phyloP scores from a whole-genome alignment of 2,797 vertebrate species.

The Cynodonichthys magdalenae region DNA sequence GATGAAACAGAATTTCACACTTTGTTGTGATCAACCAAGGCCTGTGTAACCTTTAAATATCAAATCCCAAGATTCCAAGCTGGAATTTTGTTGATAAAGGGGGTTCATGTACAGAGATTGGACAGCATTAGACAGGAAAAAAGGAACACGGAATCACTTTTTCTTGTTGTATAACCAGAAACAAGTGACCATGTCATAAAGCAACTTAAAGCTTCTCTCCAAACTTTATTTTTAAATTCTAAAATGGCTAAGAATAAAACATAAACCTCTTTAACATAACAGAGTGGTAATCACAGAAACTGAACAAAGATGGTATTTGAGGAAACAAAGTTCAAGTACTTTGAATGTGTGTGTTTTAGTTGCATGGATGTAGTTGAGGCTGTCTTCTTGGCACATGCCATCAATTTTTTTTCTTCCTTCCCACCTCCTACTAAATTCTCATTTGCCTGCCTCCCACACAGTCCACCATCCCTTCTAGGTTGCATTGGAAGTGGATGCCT shows the following conservation, averaged over 20 bases:
- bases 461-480: slow-evolving; percentile 41
- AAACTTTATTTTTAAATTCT: background rate
- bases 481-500: slow-evolving; percentile 40
- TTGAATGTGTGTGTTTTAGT: slow-evolving; percentile 7
- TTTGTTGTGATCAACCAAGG: slow-evolving; percentile 46
- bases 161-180: slow-evolving; percentile 15
- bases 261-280: background rate
- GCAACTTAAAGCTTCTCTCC: slow-evolving; percentile 11
- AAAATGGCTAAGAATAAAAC: too few species aligned
- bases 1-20: slow-evolving; percentile 67
- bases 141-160: background rate
- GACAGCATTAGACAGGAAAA: slow-evolving; percentile 1
- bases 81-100: slow-evolving; percentile 27
- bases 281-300: background rate
- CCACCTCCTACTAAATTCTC: slow-evolving; percentile 59
- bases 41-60: slow-evolving; percentile 58
- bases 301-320: background rate
- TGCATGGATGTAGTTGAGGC: slow-evolving; percentile 29
- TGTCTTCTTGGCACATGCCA: slow-evolving; percentile 27
- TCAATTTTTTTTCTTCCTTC: slow-evolving; percentile 38
- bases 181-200: slow-evolving; percentile 9
- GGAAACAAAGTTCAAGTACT: background rate
- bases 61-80: slow-evolving; percentile 54
- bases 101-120: background rate
- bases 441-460: slow-evolving; percentile 60